Base-by-base conservation (phyloP, 2,113 vertebrate species). In the Embiotoca jacksoni region DNA sequence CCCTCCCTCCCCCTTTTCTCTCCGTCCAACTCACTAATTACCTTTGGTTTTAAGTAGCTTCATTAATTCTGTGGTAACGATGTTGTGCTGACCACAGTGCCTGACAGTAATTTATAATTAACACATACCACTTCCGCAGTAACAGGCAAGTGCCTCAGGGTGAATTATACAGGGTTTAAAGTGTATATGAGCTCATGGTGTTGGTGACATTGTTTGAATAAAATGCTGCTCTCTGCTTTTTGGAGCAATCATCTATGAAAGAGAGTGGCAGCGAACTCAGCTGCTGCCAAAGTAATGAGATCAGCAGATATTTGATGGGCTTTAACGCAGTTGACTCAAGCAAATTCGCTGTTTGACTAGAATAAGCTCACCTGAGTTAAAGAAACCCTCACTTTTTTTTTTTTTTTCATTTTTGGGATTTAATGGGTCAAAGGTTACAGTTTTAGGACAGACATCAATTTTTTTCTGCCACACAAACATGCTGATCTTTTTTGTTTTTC, bases 21-120 rank as follows among this genome's bases (percentile, higher is more conserved):
- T 44, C 37, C 44, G 23, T 54, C 41, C n/a, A 41, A 60, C 52
- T 65, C 72, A 46, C 86, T 71, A 82, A 82, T 85, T 71, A 82
- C 79, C 64, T 78, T 59, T 57, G 67, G 15, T 72, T 81, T 73
- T 70, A 81, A 84, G 71, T 10, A 56, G 78, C 67, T 73, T 82
- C 71, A 74, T 84, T 89, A 80, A 82, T 84, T 84, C 70, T 53
- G 75, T 8, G 46, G 79, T 16, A 82, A 70, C 4, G 23, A 75
- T n/a, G 70, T 55, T 5, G 65, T 52, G 4, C 32, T 82, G 77
- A 87, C 85, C 80, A 49, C 62, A 58, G 46, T 55, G 62, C 63
- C 85, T 62, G 76, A 72, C 70, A 83, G 67, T 72, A 69, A 83
- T 78, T 85, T 32, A 63, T 81, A 81, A 87, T 83, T 57, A 83